Evolutionary conservation across 2,113 vertebrate species (phyloP).

Genomic region (Zapornia atra): DNA sequence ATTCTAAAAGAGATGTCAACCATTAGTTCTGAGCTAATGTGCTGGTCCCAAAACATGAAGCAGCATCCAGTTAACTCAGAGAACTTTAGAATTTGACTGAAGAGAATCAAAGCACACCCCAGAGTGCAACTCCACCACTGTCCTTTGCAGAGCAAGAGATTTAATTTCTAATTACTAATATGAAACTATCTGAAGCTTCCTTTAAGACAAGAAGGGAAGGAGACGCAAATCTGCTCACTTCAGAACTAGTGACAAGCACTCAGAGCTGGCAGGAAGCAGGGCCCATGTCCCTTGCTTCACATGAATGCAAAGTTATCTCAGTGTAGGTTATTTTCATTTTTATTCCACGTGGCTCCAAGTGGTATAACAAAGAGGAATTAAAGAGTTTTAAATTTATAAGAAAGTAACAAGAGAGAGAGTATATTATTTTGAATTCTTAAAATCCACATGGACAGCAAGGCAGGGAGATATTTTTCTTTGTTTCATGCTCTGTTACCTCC

Average conservation of each 20-base stretch:
- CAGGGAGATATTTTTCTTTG: not conserved
- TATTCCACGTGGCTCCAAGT: not conserved
- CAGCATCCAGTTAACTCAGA: not conserved
- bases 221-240: not conserved
- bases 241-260: not conserved
- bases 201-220: not conserved
- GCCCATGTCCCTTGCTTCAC: not conserved
- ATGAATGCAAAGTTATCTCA: not conserved
- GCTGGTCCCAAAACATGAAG: rapidly evolving
- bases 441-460: not conserved
- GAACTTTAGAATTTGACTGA: not conserved
- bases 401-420: not conserved
- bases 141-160: not conserved
- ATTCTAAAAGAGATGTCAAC: conserved; percentile 56
- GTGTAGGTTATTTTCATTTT: not conserved
- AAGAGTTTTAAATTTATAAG: not conserved
- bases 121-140: not conserved
- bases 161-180: not conserved
- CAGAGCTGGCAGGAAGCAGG: not conserved
- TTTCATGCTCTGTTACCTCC: not conserved
- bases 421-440: not conserved
- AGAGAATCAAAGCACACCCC: not conserved
- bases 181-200: not conserved
- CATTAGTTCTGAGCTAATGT: not conserved
- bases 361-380: not conserved